A percentile compares a stretch with the other conserved stretches of the same genome.
phyloP scores from a whole-genome alignment of 2,113 vertebrate species.

The Odocoileus hemionus region DNA sequence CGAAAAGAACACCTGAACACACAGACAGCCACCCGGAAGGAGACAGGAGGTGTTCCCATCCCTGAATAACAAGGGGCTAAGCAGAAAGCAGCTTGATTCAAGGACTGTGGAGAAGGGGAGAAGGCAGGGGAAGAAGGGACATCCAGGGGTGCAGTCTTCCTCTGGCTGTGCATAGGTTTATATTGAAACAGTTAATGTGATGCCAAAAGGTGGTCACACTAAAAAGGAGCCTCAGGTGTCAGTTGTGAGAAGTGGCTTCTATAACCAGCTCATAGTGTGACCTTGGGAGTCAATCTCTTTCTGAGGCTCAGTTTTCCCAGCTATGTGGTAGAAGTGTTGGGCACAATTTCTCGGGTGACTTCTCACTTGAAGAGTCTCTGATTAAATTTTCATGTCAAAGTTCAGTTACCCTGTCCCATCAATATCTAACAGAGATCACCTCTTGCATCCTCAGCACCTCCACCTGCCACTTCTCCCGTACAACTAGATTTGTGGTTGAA shows the following conservation, averaged over 20 bases:
- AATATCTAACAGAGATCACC: not conserved
- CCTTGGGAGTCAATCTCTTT: not conserved
- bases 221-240: not conserved
- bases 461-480: not conserved
- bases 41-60: not conserved
- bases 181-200: not conserved
- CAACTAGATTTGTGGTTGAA: not conserved
- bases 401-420: not conserved
- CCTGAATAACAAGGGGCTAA: not conserved
- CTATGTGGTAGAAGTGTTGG: not conserved
- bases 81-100: not conserved
- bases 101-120: not conserved
- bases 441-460: not conserved
- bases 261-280: not conserved
- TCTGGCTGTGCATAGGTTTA: not conserved
- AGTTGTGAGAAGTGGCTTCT: not conserved
- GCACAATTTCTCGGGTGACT: not conserved
- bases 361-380: not conserved
- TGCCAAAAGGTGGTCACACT: not conserved
- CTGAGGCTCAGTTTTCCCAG: not conserved
- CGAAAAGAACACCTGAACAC: constrained; percentile 34
- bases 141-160: not conserved
- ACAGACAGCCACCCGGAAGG: not conserved
- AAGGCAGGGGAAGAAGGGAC: not conserved
- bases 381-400: not conserved